These are phyloP conservation scores for Hoplodrina blanda DNA, from an alignment of 2,888 invertebrate genomes.

Conservation along the genomic window DNA sequence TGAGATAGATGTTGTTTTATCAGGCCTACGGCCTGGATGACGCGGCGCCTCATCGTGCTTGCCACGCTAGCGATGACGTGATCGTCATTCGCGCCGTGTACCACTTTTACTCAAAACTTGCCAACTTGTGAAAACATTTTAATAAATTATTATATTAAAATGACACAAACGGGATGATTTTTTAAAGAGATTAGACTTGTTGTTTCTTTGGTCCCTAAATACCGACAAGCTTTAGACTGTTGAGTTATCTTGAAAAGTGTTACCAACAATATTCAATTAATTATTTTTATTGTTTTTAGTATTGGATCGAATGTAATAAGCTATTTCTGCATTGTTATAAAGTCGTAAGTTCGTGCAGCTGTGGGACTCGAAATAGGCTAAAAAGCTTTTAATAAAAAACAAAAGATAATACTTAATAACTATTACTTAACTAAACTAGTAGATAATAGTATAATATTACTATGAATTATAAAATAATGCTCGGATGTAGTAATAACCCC, in stretches of 20 bases:
- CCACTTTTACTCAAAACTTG: constrained; percentile 81
- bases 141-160: constrained; percentile 61
- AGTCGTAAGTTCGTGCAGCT: no score
- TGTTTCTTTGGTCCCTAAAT: constrained; percentile 47
- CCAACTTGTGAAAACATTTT: constrained; percentile 70
- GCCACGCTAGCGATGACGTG: constrained; percentile 86
- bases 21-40: constrained; percentile 62
- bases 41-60: constrained; percentile 77
- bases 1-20: constrained; percentile 69
- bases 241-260: constrained; percentile 48
- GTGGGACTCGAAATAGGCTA: no score
- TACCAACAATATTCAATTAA: constrained; percentile 42
- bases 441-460: no score
- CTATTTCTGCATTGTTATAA: not conserved
- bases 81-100: constrained; percentile 75
- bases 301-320: not conserved
- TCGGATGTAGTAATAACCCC: no score
- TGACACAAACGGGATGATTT: constrained; percentile 33
- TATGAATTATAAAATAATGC: no score
- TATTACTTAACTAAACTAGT: no score
- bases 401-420: no score
- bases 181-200: constrained; percentile 46
- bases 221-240: constrained; percentile 21
- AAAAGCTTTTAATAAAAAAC: no score
- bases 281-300: not conserved